Evolutionary conservation across 2,113 vertebrate genomes (phyloP).

Genomic region (Emydocephalus ijimae): DNA sequence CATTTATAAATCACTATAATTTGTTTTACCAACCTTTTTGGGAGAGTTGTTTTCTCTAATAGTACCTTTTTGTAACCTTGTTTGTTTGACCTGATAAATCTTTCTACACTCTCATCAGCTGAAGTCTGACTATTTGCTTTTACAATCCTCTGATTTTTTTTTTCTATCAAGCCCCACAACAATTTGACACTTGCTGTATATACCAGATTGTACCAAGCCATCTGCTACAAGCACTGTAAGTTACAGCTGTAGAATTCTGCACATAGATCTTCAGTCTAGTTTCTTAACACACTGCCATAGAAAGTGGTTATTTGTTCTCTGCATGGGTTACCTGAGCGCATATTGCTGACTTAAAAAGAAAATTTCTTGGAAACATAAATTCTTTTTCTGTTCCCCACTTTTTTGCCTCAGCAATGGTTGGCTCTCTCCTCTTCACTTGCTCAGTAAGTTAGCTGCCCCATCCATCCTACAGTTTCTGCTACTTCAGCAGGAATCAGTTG

Average conservation of each 20-base stretch:
- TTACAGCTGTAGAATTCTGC: not conserved
- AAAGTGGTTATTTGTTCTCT: not conserved
- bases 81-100: not conserved
- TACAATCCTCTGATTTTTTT: not conserved
- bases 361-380: not conserved
- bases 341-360: not conserved
- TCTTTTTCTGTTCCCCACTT: not conserved
- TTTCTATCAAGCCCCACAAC: not conserved
- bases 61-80: not conserved
- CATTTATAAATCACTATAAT: not conserved
- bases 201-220: not conserved
- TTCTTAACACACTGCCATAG: not conserved
- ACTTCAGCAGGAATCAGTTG: not conserved
- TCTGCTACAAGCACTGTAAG: not conserved
- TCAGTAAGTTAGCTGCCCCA: not conserved
- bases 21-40: not conserved
- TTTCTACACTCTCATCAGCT: not conserved
- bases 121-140: not conserved
- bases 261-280: not conserved
- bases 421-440: not conserved
- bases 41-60: not conserved
- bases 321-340: not conserved
- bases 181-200: not conserved
- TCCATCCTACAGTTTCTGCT: not conserved
- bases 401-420: not conserved